Evolutionary conservation across 2,797 vertebrate genomes (phyloP).

Genomic region (Sebastes nivosus): DNA sequence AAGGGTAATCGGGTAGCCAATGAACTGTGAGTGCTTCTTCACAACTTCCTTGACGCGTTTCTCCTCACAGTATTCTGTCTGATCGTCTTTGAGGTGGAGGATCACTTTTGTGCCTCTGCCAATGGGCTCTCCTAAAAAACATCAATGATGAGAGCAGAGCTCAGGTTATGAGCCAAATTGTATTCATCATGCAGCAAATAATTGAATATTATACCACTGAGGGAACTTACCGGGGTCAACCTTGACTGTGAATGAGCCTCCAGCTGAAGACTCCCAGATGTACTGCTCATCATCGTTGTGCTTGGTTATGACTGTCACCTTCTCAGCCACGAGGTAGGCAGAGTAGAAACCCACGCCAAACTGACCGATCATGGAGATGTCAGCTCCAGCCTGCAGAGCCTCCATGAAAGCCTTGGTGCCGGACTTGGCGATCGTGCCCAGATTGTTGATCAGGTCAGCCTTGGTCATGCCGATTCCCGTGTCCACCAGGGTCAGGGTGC

Average conservation of each 20-base stretch:
- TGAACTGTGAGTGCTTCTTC: conserved; percentile 98
- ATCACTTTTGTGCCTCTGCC: conserved; percentile 93
- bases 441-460: conserved; percentile 84
- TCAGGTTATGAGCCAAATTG: not conserved
- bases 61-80: conserved; percentile 92
- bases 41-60: conserved; percentile 91
- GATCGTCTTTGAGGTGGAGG: conserved; percentile 94
- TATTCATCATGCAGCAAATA: not conserved
- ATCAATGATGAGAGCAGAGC: not conserved
- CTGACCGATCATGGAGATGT: conserved; percentile 84
- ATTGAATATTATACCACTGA: not conserved
- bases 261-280: conserved; percentile 84
- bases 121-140: conserved; percentile 84
- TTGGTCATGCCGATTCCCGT: conserved; percentile 85
- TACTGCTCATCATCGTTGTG: conserved; percentile 84
- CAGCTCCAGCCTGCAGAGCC: conserved; percentile 82
- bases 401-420: conserved; percentile 85
- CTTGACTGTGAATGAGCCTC: conserved; percentile 80
- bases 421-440: conserved; percentile 84
- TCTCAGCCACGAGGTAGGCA: conserved; percentile 82
- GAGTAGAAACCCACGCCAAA: conserved; percentile 87
- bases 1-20: conserved; percentile 94
- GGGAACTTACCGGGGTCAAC: conserved; percentile 61
- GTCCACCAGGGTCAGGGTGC: conserved; percentile 71
- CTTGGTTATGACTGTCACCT: conserved; percentile 82